Conservation (phyloP, 2,888 invertebrate genomes). For the Hecatera dysodea region DNA sequence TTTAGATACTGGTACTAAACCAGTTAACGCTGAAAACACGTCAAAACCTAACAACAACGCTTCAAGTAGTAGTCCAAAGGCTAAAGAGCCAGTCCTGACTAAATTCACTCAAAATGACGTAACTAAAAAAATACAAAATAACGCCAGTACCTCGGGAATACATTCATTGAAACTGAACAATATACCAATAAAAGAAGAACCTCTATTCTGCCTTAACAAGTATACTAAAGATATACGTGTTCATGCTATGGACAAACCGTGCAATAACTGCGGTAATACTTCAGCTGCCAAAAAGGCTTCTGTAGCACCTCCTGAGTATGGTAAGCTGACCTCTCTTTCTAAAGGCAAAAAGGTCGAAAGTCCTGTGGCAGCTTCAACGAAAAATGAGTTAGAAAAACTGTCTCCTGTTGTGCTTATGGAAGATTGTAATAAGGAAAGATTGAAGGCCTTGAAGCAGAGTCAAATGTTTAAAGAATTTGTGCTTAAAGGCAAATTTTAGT, state of each 20-base stretch:
- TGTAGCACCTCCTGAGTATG: neutral
- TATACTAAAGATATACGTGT: conserved; percentile 10
- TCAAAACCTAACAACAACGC: neutral
- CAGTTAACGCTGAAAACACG: neutral
- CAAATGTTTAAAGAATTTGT: conserved; percentile 49
- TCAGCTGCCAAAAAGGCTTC: neutral
- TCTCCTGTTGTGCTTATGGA: conserved; percentile 62
- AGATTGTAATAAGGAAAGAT: conserved; percentile 72
- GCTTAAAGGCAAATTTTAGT: conserved; percentile 36
- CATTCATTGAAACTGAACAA: neutral
- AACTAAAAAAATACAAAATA: neutral
- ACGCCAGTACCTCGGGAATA: neutral
- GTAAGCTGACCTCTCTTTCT: conserved; percentile 31
- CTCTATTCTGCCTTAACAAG: conserved; percentile 11
- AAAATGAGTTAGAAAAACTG: conserved; percentile 14
- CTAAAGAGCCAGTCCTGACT: neutral
- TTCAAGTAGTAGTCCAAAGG: too few species aligned
- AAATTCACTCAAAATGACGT: neutral
- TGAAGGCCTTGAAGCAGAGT: conserved; percentile 46
- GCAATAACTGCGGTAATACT: conserved; percentile 7
- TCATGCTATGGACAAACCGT: neutral
- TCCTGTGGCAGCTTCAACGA: neutral
- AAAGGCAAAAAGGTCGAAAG: neutral
- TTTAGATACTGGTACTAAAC: conserved; percentile 31
- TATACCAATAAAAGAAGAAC: neutral